Evolutionary conservation across 2,888 invertebrate genomes (phyloP), one percentile per base, ranked within the genome.

Genomic region (Ichneumoninae sp.): DNA sequence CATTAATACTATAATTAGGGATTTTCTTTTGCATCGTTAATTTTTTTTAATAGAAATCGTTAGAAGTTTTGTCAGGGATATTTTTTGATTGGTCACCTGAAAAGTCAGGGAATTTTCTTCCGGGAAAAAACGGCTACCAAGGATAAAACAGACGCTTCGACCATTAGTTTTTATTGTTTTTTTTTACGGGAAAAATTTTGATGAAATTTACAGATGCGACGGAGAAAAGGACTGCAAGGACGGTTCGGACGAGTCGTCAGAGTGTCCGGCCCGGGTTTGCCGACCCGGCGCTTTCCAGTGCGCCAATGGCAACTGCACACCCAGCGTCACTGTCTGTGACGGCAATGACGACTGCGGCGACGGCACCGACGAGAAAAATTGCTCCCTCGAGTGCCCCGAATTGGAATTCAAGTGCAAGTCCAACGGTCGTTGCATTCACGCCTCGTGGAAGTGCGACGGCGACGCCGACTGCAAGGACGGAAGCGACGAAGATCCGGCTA

Each of bases 201-300:
- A 47, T 47, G 0, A 47, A 47, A 16, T 16, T 47, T 47, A 47
- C 16, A 96, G 95, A 90, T 98, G 98, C 91, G 98, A 99, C 88
- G 98, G 98, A 16, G 98, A 98, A 92, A 97, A 97, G 89, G 98
- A 98, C 90, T 99, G 99, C 91, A 96, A 96, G 92, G 98, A 99
- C 91, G 98, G 98, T 6, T 97, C 97, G 0, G 99, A 99, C 92
- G 99, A 99, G 92, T 97, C 97, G 0, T 93, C 95, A 0, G 96
- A 96, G 3, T 99, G 99, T 92, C 97, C 98, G 1, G 95, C 96
- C 13, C 95, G 98, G 10, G 96, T 97, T 86, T 99, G 99, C 92
- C 95, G 98, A 22, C 96, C 98, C 0, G 98, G 98, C 13, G 97
- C 98, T 52, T 99, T 98, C 96, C 99, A 99, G 91, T 99, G 99